Evolutionary conservation across 1,140 invertebrate genomes (phyloP).

Genomic region (Drosophila tropicalis): DNA sequence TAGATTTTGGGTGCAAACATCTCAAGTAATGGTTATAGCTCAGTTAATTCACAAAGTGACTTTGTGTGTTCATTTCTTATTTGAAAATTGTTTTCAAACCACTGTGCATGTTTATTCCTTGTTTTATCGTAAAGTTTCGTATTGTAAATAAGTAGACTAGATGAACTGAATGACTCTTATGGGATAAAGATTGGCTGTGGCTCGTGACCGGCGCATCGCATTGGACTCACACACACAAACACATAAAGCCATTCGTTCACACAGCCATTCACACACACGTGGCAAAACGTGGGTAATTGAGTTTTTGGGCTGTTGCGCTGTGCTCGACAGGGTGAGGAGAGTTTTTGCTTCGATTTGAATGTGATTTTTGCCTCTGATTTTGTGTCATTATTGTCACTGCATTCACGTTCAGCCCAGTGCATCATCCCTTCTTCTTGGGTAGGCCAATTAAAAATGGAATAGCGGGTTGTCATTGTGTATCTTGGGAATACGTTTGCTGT

Average conservation of each 20-base stretch:
- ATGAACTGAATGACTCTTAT: slow-evolving; percentile 9
- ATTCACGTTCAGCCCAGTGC: slow-evolving; percentile 3
- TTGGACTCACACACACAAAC: slow-evolving; percentile 17
- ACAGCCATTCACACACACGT: neutral
- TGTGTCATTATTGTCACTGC: neutral
- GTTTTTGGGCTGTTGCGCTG: slow-evolving; percentile 72
- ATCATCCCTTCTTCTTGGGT: neutral
- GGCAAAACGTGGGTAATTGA: slow-evolving; percentile 64
- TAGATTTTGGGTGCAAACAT: no score
- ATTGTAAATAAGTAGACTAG: slow-evolving; percentile 7
- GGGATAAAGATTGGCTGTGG: slow-evolving; percentile 10
- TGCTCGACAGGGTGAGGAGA: slow-evolving; percentile 49
- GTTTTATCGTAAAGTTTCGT: slow-evolving; percentile 3
- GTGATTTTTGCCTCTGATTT: slow-evolving; percentile 9
- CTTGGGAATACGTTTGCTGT: slow-evolving; percentile 15
- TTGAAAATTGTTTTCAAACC: neutral
- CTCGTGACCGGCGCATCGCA: slow-evolving; percentile 7
- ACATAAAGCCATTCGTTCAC: neutral
- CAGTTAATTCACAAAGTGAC: neutral
- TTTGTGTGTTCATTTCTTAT: neutral
- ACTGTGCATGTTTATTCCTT: neutral
- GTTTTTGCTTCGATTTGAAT: slow-evolving; percentile 15
- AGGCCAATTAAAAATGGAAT: slow-evolving; percentile 11
- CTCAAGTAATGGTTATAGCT: no score
- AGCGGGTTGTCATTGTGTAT: slow-evolving; percentile 1